Percentiles rank a stretch among this genome's conserved stretches.
Conservation (phyloP, 2,113 vertebrate genomes). For the Protobothrops flavoviridis region DNA sequence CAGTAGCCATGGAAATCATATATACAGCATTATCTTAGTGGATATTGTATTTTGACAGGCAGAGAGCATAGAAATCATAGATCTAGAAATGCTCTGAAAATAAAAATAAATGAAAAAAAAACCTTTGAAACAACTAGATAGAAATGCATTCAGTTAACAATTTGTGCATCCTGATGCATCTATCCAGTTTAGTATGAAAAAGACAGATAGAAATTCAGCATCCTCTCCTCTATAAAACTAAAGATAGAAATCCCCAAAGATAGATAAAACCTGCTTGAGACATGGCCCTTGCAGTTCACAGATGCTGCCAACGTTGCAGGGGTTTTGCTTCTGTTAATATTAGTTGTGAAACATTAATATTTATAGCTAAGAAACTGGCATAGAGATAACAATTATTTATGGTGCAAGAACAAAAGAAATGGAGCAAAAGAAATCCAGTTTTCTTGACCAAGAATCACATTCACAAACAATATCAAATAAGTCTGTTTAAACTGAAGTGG, state of each 20-base stretch:
- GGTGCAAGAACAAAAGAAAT: conserved; percentile 40
- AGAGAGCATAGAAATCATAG: neutral
- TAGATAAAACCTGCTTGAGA: conserved; percentile 31
- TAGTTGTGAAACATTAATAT: conserved; percentile 52
- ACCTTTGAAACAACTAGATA: conserved; percentile 18
- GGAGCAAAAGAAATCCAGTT: conserved; percentile 46
- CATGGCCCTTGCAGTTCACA: conserved; percentile 41
- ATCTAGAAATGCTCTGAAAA: neutral
- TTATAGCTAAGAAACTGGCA: conserved; percentile 46
- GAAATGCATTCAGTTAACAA: conserved; percentile 34
- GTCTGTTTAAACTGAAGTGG: conserved; percentile 31
- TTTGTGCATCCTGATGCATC: conserved; percentile 24
- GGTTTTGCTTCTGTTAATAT: conserved; percentile 40
- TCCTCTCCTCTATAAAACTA: conserved; percentile 51
- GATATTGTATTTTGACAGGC: conserved; percentile 18
- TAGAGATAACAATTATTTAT: conserved; percentile 43
- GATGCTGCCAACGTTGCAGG: conserved; percentile 29
- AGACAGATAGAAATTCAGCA: neutral
- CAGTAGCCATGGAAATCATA: conserved; percentile 18
- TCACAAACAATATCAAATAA: conserved; percentile 45
- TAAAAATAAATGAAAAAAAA: conserved; percentile 8
- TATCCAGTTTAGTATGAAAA: conserved; percentile 7
- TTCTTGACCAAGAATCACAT: conserved; percentile 35
- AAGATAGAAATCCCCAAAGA: conserved; percentile 30
- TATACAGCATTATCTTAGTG: neutral